Evolutionary conservation across 2,113 vertebrate genomes (phyloP), one percentile per base, ranked within the genome.

Genomic region (Python bivittatus): DNA sequence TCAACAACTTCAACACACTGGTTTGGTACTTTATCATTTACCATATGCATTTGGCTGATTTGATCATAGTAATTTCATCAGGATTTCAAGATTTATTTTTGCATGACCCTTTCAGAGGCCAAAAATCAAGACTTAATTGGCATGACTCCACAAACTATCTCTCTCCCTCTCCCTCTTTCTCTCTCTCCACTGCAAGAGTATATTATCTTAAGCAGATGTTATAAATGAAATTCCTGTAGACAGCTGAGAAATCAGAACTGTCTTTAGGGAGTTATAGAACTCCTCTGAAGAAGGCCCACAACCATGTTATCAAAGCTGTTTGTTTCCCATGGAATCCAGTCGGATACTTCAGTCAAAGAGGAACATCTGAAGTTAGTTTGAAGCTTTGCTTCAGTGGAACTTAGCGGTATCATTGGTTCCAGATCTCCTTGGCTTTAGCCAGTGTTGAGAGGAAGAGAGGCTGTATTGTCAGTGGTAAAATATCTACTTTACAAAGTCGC

Each of bases 111-210:
- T 25, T 79, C 72, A 86, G 25, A 91, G 57, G 84, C 38, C 92
- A 23, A 72, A 95, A 88, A 79, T 79, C 89, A 95, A 94, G 5
- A 94, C 91, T 92, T 79, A 88, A 93, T 91, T 92, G 90, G 72
- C 93, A 79, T 25, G n/a, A 64, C 44, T 94, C 54, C 61, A 2
- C 84, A 93, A 91, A 60, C 88, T 94, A 91, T 1, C 17, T 93
- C 87, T 54, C 56, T 44, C 44, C 5, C 44, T 44, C 90, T 88
- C 87, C n/a, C n/a, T n/a, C n/a, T n/a, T n/a, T 48, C 48, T 48
- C 48, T 48, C 6, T 84, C 90, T 42, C 64, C 72, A 72, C 20
- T 48, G 8, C 79, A 88, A 48, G 8, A 0, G 3, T 27, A 91
- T 23, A 61, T 48, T n/a, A 13, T 89, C 6, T 22, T 88, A 79